These are phyloP conservation scores for Heliopora coerulea DNA, from an alignment of 92 coral and sea anemone genomes.

Conservation along the genomic window DNA sequence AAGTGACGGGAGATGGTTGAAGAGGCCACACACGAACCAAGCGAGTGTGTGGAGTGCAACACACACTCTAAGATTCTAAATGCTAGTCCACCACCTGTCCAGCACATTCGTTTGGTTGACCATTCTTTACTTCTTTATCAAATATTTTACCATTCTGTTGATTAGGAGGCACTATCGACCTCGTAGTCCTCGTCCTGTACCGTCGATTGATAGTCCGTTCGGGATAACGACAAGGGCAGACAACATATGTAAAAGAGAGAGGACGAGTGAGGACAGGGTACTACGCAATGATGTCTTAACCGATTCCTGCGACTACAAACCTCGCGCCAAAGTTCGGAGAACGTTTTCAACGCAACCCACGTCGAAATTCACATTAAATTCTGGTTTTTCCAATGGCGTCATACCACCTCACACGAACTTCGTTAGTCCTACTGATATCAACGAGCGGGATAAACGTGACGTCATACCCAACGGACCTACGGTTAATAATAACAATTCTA, in stretches of 20 bases:
- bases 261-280: background rate
- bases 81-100: too few species aligned
- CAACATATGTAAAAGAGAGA: conserved; percentile 26
- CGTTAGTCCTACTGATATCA: conserved; percentile 35
- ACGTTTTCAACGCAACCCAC: conserved; percentile 93
- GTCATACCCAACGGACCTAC: conserved; percentile 81
- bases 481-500: conserved; percentile 59
- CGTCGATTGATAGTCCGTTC: conserved; percentile 5
- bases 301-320: conserved; percentile 24
- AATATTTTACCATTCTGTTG: background rate
- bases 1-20: too few species aligned
- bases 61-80: too few species aligned
- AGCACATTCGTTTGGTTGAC: too few species aligned
- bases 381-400: conserved; percentile 78
- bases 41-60: too few species aligned
- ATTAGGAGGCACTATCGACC: conserved; percentile 38
- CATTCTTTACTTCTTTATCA: background rate
- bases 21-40: too few species aligned
- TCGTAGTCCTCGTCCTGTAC: conserved; percentile 21
- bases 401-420: conserved; percentile 75
- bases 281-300: conserved; percentile 12
- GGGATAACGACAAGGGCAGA: conserved; percentile 26
- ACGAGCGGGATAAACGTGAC: conserved; percentile 47
- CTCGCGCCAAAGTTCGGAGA: conserved; percentile 78
- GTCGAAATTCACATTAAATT: conserved; percentile 88